Percentiles rank a stretch among this genome's conserved stretches.
These are phyloP conservation scores for Stylophora pistillata DNA, from an alignment of 64 coral and sea anemone species.

Conservation along the genomic window DNA sequence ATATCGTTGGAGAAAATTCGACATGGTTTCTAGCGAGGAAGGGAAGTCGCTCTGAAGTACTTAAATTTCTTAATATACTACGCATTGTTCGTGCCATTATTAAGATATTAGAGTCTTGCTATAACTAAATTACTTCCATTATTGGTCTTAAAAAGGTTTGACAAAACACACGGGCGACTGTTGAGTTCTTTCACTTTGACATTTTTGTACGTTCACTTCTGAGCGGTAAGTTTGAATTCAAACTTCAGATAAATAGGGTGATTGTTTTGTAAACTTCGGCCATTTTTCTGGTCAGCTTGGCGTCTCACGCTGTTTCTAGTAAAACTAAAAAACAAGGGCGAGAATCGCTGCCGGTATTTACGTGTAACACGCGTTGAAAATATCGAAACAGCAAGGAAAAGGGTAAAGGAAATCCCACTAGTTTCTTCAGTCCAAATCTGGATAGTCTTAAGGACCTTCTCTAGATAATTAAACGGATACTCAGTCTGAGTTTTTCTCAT, in stretches of 20 bases:
- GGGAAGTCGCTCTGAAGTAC: no score
- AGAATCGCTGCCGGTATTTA: not conserved
- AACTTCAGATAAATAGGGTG: not conserved
- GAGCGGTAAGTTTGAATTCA: not conserved
- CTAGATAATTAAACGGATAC: not conserved
- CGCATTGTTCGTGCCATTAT: no score
- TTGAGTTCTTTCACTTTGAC: not conserved
- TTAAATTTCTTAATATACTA: no score
- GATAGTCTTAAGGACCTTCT: not conserved
- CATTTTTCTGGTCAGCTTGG: conserved; percentile 1
- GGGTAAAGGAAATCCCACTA: not conserved
- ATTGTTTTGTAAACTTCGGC: not conserved
- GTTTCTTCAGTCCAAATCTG: not conserved
- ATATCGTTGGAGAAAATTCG: no score
- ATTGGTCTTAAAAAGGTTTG: not conserved
- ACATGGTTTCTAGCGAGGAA: no score
- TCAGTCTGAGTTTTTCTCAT: not conserved
- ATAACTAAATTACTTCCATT: not conserved
- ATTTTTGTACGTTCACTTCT: not conserved
- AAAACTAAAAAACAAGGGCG: not conserved
- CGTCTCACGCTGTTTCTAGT: not conserved
- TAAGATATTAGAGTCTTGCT: no score
- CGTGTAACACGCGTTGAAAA: not conserved
- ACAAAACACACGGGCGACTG: not conserved
- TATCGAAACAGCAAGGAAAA: not conserved